Evolutionary conservation across 2,888 invertebrate species (phyloP), one percentile per base, ranked within the genome.

Genomic region (Leucophenga montana): DNA sequence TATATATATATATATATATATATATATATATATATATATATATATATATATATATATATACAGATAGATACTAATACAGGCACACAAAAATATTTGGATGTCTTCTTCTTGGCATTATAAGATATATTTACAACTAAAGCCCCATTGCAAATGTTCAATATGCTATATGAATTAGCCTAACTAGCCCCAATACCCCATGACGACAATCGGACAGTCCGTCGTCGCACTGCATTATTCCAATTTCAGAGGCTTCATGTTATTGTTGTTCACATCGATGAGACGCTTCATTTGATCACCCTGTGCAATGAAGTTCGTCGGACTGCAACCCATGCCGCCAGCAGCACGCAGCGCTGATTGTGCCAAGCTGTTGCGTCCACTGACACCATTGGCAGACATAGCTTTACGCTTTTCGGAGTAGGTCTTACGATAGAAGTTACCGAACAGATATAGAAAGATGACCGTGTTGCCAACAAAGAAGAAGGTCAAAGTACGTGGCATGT

Each of bases 391-490:
- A 3, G 5, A 3, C 39, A 0, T 79, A 70, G 46, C 76, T 75
- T 39, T 64, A 69, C 83, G 79, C 59, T 79, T 79, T 70, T 88
- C 88, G 56, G 85, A 88, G 85, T 92, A 92, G 0, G 92, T 89
- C 80, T 91, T 90, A 70, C 89, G 86, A 80, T 92, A 92, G 85
- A 92, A 92, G 74, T 91, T 90, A 61, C 90, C 87, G 83, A 92
- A 92, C 66, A 92, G 89, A 77, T 90, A 91, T 14, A 92, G 86
- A 83, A 92, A 92, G 59, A 92, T 90, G 33, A 89, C 70, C 1
- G 90, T 89, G 78, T 92, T 91, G 73, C 88, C 89, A 22, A 90
- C 87, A 83, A 92, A 91, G 87, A 91, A 91, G 82, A 90, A 90
- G 1, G 91, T 90, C 13, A 91, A 85, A 0, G 90, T 89, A 78